Base-by-base conservation (phyloP, 2,113 vertebrate species). In the Salvelinus namaycush region DNA sequence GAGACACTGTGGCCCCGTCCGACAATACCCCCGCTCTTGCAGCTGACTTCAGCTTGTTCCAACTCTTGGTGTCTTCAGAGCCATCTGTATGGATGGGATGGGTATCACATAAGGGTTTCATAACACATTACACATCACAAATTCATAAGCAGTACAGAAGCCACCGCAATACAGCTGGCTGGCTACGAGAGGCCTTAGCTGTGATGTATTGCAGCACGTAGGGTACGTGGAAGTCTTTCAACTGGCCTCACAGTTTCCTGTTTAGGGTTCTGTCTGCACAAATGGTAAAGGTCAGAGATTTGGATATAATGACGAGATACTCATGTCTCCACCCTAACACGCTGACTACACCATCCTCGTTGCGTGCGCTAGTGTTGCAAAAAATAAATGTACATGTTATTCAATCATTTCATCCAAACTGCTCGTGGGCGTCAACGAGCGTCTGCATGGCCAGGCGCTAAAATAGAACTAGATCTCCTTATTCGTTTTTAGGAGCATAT, bases 11-110 rank as follows among this genome's bases (percentile, higher is more conserved):
- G 27, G 27, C 27, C 27, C 27, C 3, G 27, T 4, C 27, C 3
- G 27, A 29, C 27, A 29, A 29, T 29, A 29, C 27, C 27, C 27
- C 27, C 27, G 27, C 3, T 29, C 27, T 29, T 4, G 44, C 69
- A 29, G 70, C 29, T 2, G 68, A 48, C 18, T 34, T 20, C 66
- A 91, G 81, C 72, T 83, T 88, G 9, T 93, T 88, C 92, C 91
- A 92, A 13, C 77, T n/a, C 75, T 90, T 92, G 27, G 75, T 79
- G 89, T 89, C 84, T 89, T 89, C 77, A 95, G 83, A 34, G 87
- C 86, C 89, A 94, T 94, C 94, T 96, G 87, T n/a, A 72, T 18
- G 26, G 26, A 26, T 29, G 68, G 49, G 66, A 73, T 44, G 24
- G 27, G 16, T 39, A 67, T 16, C 34, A 67, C 18, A 16, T 11